These are phyloP conservation scores for Poeciliopsis prolifica DNA, from an alignment of 2,113 vertebrate species.

Conservation along the genomic window DNA sequence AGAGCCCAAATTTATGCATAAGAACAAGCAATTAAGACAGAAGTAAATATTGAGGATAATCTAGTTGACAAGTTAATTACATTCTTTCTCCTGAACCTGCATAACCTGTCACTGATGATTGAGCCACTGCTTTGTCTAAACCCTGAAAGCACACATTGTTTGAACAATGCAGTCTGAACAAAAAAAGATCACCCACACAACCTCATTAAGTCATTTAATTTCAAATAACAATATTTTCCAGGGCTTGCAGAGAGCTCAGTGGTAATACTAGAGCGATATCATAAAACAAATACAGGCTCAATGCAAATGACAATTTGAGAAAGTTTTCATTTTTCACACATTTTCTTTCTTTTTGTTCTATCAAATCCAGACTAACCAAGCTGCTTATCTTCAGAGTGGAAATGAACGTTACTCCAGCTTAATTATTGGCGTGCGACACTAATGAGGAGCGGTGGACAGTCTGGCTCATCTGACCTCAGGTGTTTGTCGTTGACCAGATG, in stretches of 20 bases:
- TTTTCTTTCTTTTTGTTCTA: background rate
- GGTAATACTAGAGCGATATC: background rate
- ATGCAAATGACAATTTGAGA: background rate
- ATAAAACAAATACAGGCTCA: conserved; percentile 7
- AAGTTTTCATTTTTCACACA: conserved; percentile 10
- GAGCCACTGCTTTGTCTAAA: background rate
- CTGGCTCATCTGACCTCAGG: background rate
- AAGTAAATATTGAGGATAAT: conserved; percentile 1
- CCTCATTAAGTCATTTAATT: conserved; percentile 14
- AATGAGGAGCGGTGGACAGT: background rate
- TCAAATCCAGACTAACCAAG: too few species aligned
- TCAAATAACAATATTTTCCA: background rate
- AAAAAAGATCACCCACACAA: background rate
- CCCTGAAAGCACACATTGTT: background rate
- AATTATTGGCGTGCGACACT: background rate
- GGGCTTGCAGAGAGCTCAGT: background rate
- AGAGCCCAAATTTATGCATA: background rate
- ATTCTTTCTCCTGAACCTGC: conserved; percentile 1
- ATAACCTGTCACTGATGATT: conserved; percentile 22
- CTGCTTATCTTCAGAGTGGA: too few species aligned
- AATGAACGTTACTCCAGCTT: too few species aligned
- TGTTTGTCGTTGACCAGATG: background rate
- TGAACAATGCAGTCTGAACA: conserved; percentile 3
- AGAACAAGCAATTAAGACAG: background rate
- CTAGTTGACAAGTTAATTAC: conserved; percentile 17